Evolutionary conservation across 1,140 invertebrate genomes (phyloP), one percentile per base, ranked within the genome.

Genomic region (Camponotus vicinus): DNA sequence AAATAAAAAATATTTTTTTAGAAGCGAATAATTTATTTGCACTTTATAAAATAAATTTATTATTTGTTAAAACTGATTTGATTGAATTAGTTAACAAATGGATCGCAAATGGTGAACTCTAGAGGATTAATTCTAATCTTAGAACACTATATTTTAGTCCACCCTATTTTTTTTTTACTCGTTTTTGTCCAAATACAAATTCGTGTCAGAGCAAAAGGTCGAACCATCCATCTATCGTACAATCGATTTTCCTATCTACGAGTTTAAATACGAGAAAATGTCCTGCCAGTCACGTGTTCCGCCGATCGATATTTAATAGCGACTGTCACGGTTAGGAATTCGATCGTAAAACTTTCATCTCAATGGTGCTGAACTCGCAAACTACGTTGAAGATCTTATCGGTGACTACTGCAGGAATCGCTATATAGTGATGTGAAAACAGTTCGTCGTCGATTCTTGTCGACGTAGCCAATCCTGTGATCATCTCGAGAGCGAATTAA

Each of bases 241-340:
- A 40, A 83, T 83, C 79, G 69, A 75, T 75, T 83, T 83, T 75
- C 34, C 55, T 61, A 83, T 83, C 69, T 45, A 13, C 55, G 52
- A 52, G 18, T 83, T 34, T 45, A 49, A 83, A 42, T 42, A 59
- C 55, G 69, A 61, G 69, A 71, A 83, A 83, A 83, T 49, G 79
- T 83, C 69, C 59, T 37, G 79, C 79, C 40, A 21, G 79, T 83
- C 55, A 82, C 79, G 61, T 67, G 76, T 80, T 61, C 42, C 63
- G 32, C 13, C 84, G 84, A 85, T 85, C 76, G 63, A 64, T 88
- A 87, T 88, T 87, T 88, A 86, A 83, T 82, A 61, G 66, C 76
- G 61, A 55, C 76, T 71, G 86, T 88, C 86, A 75, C 64, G 71
- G 63, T 76, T 61, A 34, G 49, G 57, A 84, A 88, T 88, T 87